Evolutionary conservation across 2,113 vertebrate genomes (phyloP), one percentile per base, ranked within the genome.

Genomic region (Lycaon pictus): DNA sequence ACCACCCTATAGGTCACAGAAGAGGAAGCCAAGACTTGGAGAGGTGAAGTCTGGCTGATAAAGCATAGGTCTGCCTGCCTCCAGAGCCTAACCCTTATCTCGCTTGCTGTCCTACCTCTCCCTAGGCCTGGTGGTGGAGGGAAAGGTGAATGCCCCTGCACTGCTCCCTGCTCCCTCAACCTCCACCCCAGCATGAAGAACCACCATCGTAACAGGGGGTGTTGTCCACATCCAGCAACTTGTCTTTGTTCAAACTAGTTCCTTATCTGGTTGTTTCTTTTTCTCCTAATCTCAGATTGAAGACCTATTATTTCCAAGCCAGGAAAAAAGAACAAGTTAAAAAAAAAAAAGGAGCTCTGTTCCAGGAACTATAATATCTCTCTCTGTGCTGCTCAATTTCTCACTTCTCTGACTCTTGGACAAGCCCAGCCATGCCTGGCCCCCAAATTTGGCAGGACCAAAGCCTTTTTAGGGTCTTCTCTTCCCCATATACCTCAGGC

Each of bases 281-380:
- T 96, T 85, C 96, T 97, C 95, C 83, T 97, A 93, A 97, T 97
- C 97, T 98, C 97, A 62, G 53, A 94, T 96, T 97, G 97, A 98
- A 98, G 95, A 93, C 90, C 91, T 98, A 98, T 98, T 98, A 97
- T 97, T 98, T 96, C 93, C 80, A 65, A 98, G 90, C 35, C 95
- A 97, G 96, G 51, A 96, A 91, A 95, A 67, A 86, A 96, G 53
- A 96, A 95, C 84, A 96, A 89, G 32, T 65, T 23, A 20, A 51
- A 82, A 92, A 82, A 92, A 92, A 85, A 89, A 76, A 83, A 43
- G 56, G 88, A 56, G 19, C 37, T 95, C 96, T 96, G 96, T 96
- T 98, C 95, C 96, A 97, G 92, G 93, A 97, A 96, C 92, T 90
- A 95, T 88, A 94, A 85, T 65, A 77, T 96, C 95, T 90, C 62